phyloP scores from a whole-genome alignment of 1,140 invertebrate species.

The Plectrocnemia conspersa region DNA sequence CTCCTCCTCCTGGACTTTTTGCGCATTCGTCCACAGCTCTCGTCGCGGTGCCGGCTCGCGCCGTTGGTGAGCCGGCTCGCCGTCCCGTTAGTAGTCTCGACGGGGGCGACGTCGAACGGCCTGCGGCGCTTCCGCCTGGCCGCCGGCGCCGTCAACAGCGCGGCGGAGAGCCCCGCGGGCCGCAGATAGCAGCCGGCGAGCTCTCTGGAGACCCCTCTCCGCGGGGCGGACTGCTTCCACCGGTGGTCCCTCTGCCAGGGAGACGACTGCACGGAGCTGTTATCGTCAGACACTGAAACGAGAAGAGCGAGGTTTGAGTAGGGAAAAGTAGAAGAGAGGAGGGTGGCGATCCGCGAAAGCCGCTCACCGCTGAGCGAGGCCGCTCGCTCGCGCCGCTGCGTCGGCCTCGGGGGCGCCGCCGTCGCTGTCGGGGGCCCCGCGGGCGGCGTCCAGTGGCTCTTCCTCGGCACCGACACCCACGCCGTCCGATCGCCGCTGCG shows the following conservation, averaged over 20 bases:
- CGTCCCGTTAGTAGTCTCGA: conserved; percentile 37
- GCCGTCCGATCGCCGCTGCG: conserved; percentile 74
- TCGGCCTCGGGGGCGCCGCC: conserved; percentile 43
- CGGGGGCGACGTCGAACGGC: conserved; percentile 49
- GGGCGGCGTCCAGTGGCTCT: conserved; percentile 77
- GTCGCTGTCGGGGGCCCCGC: conserved; percentile 60
- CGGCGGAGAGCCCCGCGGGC: conserved; percentile 50
- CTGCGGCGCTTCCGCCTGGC: conserved; percentile 56
- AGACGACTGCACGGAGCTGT: conserved; percentile 81
- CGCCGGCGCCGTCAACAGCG: conserved; percentile 40
- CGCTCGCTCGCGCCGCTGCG: conserved; percentile 36
- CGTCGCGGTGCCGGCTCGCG: conserved; percentile 32
- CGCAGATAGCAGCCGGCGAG: conserved; percentile 68
- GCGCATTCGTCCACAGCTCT: conserved; percentile 43
- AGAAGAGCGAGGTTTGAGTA: conserved; percentile 5
- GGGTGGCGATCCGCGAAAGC: not conserved
- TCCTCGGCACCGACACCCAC: conserved; percentile 82
- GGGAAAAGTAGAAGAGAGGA: not conserved
- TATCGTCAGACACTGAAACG: conserved; percentile 75
- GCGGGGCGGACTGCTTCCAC: conserved; percentile 76
- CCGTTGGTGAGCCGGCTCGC: conserved; percentile 38
- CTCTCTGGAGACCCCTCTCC: conserved; percentile 65
- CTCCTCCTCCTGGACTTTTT: conserved; percentile 44
- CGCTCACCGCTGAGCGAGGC: conserved; percentile 50
- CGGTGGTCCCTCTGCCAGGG: conserved; percentile 83